phyloP scores from a whole-genome alignment of 2,113 vertebrate species.

The Pluvialis apricaria region DNA sequence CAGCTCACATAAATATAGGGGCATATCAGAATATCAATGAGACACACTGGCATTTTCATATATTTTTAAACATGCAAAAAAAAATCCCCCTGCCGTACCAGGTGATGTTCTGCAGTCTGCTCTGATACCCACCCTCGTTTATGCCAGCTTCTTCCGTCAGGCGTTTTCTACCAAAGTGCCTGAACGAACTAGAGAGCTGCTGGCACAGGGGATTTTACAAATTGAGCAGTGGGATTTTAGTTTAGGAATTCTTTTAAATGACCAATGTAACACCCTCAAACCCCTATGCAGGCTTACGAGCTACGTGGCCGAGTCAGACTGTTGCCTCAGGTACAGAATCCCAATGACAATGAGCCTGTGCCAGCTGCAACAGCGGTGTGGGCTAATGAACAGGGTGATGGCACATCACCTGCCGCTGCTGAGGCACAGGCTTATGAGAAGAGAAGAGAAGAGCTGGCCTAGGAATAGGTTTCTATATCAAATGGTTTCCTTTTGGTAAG shows the following conservation, averaged over 20 bases:
- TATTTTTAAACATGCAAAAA: neutral
- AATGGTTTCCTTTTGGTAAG: neutral
- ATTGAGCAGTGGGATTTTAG: neutral
- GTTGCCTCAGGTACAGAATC: neutral
- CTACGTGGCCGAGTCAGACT: neutral
- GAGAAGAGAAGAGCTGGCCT: neutral
- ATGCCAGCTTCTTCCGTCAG: neutral
- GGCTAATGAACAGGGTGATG: neutral
- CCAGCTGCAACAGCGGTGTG: neutral
- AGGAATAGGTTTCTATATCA: neutral
- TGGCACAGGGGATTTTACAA: neutral
- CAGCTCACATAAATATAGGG: neutral
- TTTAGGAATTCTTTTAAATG: neutral
- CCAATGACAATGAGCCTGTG: neutral
- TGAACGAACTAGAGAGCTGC: neutral
- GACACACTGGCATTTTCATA: neutral
- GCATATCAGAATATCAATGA: neutral
- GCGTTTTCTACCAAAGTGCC: neutral
- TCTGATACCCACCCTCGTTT: neutral
- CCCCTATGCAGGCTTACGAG: accelerated
- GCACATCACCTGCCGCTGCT: neutral
- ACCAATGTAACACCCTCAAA: neutral
- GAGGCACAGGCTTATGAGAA: neutral
- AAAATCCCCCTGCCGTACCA: neutral
- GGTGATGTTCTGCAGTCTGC: neutral